Evolutionary conservation across 2,113 vertebrate genomes (phyloP).

Genomic region (Callospermophilus lateralis): DNA sequence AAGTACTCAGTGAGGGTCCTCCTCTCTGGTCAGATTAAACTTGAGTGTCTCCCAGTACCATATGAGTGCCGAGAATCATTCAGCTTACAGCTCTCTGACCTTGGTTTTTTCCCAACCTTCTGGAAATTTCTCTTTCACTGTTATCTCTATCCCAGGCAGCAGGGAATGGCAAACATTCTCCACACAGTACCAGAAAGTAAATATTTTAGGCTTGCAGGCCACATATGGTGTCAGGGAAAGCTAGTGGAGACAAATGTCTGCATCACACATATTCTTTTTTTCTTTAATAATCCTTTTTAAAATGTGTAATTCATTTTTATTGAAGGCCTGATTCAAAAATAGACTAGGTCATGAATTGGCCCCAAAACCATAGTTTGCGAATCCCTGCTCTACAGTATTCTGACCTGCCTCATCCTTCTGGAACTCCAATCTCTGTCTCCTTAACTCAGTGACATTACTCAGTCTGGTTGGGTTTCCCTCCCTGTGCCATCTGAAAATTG

Average conservation of each 20-base stretch:
- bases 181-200: not conserved
- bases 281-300: not conserved
- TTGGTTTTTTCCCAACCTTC: not conserved
- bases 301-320: not conserved
- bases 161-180: not conserved
- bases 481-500: too few species aligned
- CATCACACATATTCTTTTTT: not conserved
- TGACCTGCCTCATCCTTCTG: too few species aligned
- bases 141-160: not conserved
- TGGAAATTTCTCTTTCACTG: not conserved
- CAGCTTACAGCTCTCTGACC: not conserved
- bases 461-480: too few species aligned
- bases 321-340: not conserved
- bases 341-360: not conserved
- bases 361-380: too few species aligned
- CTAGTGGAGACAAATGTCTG: too few species aligned
- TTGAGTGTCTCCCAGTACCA: not conserved
- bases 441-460: too few species aligned
- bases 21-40: not conserved
- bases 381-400: too few species aligned
- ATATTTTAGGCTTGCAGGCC: not conserved
- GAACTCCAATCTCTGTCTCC: too few species aligned
- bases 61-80: not conserved
- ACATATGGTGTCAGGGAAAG: too few species aligned
- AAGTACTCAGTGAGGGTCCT: not conserved